These are phyloP conservation scores for Pelvicachromis taeniatus DNA, from an alignment of 2,113 vertebrate species.

Conservation along the genomic window DNA sequence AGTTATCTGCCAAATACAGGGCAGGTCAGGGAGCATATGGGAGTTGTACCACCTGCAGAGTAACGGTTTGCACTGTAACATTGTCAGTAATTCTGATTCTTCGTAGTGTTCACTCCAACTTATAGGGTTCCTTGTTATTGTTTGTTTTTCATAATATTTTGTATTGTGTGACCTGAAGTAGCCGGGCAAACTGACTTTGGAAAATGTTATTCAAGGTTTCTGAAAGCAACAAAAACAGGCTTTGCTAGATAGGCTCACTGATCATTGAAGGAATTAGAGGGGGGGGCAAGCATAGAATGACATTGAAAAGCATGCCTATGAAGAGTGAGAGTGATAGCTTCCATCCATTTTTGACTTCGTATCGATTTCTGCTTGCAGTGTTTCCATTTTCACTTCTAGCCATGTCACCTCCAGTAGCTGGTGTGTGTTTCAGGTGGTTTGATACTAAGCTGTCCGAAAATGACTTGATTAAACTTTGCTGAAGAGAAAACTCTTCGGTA, in stretches of 20 bases:
- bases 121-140: not conserved
- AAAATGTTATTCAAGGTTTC: slow-evolving; percentile 2
- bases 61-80: not conserved
- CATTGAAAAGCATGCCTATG: not conserved
- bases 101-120: not conserved
- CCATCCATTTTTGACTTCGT: not conserved
- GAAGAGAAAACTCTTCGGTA: not conserved
- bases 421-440: not conserved
- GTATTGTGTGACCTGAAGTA: not conserved
- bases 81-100: slow-evolving; percentile 13
- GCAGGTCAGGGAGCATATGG: slow-evolving; percentile 23
- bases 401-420: not conserved
- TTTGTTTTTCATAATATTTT: not conserved
- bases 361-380: not conserved
- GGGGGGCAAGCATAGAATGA: not conserved
- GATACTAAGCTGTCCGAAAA: not conserved
- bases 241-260: not conserved
- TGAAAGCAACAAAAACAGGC: not conserved
- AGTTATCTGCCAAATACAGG: not conserved
- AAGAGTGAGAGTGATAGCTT: not conserved
- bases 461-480: not conserved
- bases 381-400: not conserved
- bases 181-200: not conserved
- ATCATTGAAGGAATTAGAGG: not conserved
- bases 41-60: slow-evolving; percentile 23